phyloP scores from a whole-genome alignment of 2,888 invertebrate species.

The Lasioglossum malachurum region DNA sequence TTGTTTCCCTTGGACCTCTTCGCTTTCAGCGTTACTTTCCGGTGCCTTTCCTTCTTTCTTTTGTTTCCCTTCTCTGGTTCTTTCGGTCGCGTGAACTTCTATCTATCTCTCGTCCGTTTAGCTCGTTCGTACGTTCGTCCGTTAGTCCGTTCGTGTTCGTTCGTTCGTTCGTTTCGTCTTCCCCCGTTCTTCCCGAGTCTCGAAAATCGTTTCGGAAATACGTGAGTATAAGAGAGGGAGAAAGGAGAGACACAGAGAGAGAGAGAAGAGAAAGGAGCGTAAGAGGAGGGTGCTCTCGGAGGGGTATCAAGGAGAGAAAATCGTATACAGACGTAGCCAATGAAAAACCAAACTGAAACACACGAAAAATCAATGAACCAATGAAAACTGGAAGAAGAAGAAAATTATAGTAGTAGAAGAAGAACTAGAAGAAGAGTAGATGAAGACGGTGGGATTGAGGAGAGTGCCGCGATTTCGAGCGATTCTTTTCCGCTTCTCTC shows the following conservation, averaged over 20 bases:
- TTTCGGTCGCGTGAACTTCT: not conserved
- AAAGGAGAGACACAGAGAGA: constrained; percentile 58
- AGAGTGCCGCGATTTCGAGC: constrained; percentile 34
- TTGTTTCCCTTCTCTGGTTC: constrained; percentile 28
- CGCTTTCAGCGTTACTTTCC: constrained; percentile 26
- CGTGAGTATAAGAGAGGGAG: constrained; percentile 61
- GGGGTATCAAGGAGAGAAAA: constrained; percentile 46
- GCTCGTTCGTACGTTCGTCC: not conserved
- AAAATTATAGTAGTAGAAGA: not conserved
- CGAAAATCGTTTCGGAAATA: constrained; percentile 60
- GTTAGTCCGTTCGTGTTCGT: not conserved
- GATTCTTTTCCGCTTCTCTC: constrained; percentile 27
- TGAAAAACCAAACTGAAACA: constrained; percentile 27
- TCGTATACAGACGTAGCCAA: constrained; percentile 66
- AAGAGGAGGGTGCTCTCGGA: constrained; percentile 57
- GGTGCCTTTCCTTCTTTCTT: constrained; percentile 24
- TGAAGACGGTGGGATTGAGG: constrained; percentile 23
- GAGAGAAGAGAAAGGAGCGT: constrained; percentile 66
- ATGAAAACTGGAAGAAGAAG: not conserved
- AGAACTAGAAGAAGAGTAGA: not conserved
- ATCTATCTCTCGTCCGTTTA: constrained; percentile 31
- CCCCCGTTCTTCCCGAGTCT: constrained; percentile 53
- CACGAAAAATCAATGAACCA: constrained; percentile 5
- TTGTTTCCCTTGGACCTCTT: constrained; percentile 37
- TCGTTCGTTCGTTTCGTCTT: constrained; percentile 52